Conservation (phyloP, 2,888 invertebrate species). For the Exephanes ischioxanthus region DNA sequence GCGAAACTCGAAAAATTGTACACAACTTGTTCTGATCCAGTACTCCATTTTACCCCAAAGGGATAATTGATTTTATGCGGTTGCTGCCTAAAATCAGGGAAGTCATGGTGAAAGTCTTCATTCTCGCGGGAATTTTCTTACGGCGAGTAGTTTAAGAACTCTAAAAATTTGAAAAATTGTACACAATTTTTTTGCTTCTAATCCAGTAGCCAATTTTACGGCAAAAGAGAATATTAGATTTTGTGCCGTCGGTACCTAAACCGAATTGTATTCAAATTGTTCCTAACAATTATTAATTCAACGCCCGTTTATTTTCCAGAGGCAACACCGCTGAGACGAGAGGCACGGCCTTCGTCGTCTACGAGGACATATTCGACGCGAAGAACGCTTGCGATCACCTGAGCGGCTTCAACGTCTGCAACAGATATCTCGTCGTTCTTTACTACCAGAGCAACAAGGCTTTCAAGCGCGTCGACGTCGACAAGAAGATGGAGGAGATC, state of each 20-base stretch:
- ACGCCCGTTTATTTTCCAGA: constrained; percentile 85
- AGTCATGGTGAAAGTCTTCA: constrained; percentile 95
- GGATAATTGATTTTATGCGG: too few relatives aligned
- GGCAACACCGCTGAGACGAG: constrained; percentile 99
- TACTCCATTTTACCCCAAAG: too few relatives aligned
- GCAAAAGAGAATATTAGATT: too few relatives aligned
- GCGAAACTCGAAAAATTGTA: neutral
- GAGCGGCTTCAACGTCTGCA: constrained; percentile 99
- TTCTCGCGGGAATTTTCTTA: neutral
- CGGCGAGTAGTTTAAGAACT: neutral
- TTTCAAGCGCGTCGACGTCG: constrained; percentile 97
- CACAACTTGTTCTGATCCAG: neutral
- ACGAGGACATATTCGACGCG: constrained; percentile 99
- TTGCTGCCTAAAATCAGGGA: constrained; percentile 90
- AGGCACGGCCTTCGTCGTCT: constrained; percentile 99
- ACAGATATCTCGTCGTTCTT: constrained; percentile 98
- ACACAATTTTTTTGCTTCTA: neutral
- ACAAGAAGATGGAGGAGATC: constrained; percentile 98
- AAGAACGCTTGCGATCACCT: constrained; percentile 99
- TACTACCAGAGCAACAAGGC: constrained; percentile 99
- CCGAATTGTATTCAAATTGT: too few relatives aligned
- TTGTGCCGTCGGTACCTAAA: too few relatives aligned
- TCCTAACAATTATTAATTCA: too few relatives aligned
- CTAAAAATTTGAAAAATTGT: neutral
- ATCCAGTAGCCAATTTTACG: neutral